Percentiles rank a stretch among this genome's conserved stretches.
Conservation (phyloP, 2,113 vertebrate genomes). For the Oceanites oceanicus region DNA sequence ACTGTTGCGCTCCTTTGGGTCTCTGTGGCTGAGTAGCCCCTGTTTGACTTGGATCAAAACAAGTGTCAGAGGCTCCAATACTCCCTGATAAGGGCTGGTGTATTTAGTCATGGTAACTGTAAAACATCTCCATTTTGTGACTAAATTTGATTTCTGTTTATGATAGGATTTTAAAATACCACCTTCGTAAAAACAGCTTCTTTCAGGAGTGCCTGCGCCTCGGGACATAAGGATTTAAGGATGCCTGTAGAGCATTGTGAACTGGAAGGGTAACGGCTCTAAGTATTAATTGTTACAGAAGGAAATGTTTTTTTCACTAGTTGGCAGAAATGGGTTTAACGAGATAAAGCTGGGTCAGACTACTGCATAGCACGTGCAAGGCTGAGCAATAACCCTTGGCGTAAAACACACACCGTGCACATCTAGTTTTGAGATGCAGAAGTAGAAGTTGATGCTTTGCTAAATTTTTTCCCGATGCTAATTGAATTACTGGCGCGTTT, state of each 20-base stretch:
- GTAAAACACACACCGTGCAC: not conserved
- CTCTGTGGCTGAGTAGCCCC: not conserved
- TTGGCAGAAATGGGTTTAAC: not conserved
- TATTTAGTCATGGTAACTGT: not conserved
- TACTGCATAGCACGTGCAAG: fast-evolving
- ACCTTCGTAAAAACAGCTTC: not conserved
- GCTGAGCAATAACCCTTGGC: not conserved
- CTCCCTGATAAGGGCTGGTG: not conserved
- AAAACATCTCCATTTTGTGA: not conserved
- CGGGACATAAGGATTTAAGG: not conserved
- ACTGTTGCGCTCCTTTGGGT: not conserved
- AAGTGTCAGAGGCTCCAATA: not conserved
- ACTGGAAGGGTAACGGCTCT: not conserved
- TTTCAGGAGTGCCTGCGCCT: not conserved
- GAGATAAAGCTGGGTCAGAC: not conserved
- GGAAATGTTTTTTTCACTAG: not conserved
- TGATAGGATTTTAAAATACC: not conserved
- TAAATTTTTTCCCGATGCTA: not conserved
- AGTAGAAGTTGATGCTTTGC: not conserved
- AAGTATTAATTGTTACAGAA: not conserved
- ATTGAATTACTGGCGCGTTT: not conserved
- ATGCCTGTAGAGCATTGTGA: not conserved
- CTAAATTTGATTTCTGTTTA: not conserved
- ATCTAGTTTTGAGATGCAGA: not conserved
- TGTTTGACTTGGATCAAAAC: not conserved